A percentile compares a stretch with the other conserved stretches of the same genome.
Evolutionary conservation across 2,888 invertebrate species (phyloP).

Genomic region (Parelbella ahira): DNA sequence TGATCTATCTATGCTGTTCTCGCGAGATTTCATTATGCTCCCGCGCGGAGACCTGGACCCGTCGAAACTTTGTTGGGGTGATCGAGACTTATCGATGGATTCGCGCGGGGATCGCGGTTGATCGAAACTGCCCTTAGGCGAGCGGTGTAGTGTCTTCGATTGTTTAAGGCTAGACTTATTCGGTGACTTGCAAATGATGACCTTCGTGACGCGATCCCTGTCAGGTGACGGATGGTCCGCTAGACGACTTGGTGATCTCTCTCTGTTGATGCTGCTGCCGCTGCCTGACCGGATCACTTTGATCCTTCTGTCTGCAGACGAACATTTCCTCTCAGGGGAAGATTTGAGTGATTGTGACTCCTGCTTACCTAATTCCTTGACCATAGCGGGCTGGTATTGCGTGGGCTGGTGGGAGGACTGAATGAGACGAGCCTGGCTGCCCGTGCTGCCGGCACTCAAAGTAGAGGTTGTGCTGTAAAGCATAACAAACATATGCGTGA

Average conservation of each 20-base stretch:
- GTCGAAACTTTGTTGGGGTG: slow-evolving; percentile 81
- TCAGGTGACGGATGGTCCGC: slow-evolving; percentile 56
- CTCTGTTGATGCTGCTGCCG: slow-evolving; percentile 69
- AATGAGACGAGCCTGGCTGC: slow-evolving; percentile 95
- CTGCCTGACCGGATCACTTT: slow-evolving; percentile 80
- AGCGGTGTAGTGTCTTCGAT: slow-evolving; percentile 63
- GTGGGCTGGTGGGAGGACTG: slow-evolving; percentile 96
- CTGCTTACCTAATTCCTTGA: slow-evolving; percentile 93
- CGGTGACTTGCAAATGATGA: slow-evolving; percentile 75
- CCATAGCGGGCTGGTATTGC: slow-evolving; percentile 92
- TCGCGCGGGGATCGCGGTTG: slow-evolving; percentile 75
- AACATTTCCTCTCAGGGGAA: slow-evolving; percentile 64
- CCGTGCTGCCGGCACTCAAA: slow-evolving; percentile 95
- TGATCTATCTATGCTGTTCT: slow-evolving; percentile 65
- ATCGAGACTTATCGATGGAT: slow-evolving; percentile 79
- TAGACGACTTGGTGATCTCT: slow-evolving; percentile 63
- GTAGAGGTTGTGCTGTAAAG: slow-evolving; percentile 93
- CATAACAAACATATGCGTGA: slow-evolving; percentile 7
- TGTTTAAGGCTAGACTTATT: slow-evolving; percentile 72
- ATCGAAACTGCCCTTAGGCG: slow-evolving; percentile 79
- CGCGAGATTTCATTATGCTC: slow-evolving; percentile 73
- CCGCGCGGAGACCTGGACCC: slow-evolving; percentile 70
- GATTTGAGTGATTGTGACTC: slow-evolving; percentile 77
- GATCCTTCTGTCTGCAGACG: slow-evolving; percentile 59
- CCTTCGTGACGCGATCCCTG: slow-evolving; percentile 70